Evolutionary conservation across 1,140 invertebrate genomes (phyloP).

Genomic region (Ephestia elutella): DNA sequence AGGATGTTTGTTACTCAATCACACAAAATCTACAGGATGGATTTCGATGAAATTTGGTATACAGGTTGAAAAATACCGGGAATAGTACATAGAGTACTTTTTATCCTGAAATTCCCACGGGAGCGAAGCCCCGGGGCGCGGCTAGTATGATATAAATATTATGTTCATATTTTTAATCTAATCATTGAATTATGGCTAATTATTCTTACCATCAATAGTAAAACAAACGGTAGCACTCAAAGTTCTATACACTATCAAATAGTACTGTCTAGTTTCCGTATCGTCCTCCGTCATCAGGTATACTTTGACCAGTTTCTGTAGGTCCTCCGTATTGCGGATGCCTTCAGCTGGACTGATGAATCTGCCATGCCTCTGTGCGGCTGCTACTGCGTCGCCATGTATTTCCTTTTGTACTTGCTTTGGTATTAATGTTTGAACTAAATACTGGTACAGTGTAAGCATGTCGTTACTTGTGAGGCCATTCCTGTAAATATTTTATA

Average conservation of each 20-base stretch:
- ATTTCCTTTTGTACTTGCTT: constrained; percentile 83
- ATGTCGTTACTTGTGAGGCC: constrained; percentile 87
- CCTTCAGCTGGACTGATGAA: constrained; percentile 60
- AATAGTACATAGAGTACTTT: too few relatives aligned
- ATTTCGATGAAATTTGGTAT: too few relatives aligned
- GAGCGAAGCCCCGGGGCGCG: too few relatives aligned
- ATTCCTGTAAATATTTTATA: constrained; percentile 78
- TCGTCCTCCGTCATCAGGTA: constrained; percentile 78
- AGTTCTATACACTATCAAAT: constrained; percentile 86
- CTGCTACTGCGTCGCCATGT: constrained; percentile 76
- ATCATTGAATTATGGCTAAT: too few relatives aligned
- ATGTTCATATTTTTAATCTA: too few relatives aligned
- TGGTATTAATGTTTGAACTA: constrained; percentile 84
- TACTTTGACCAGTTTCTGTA: constrained; percentile 82
- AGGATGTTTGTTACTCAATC: too few relatives aligned
- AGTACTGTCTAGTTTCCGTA: constrained; percentile 77
- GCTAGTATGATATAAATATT: too few relatives aligned
- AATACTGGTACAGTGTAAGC: constrained; percentile 88
- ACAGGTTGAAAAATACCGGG: too few relatives aligned
- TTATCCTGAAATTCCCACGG: too few relatives aligned
- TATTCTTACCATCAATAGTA: constrained; percentile 79
- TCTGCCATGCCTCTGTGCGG: constrained; percentile 58
- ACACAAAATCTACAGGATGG: too few relatives aligned
- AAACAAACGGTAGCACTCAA: constrained; percentile 87
- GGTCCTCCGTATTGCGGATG: constrained; percentile 77